phyloP scores from a whole-genome alignment of 2,888 invertebrate genomes.

The Cephus sareptanus region DNA sequence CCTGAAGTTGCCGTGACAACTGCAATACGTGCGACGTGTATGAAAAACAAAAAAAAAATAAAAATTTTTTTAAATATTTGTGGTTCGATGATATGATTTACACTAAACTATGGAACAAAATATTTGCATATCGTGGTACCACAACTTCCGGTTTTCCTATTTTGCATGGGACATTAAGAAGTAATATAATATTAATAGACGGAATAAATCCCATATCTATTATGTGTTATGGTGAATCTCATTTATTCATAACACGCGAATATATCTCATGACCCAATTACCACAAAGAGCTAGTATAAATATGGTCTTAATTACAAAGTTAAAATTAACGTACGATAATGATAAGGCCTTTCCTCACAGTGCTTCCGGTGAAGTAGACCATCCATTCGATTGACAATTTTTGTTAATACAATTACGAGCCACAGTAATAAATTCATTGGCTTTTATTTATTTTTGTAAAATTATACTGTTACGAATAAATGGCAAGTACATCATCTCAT shows the following conservation, averaged over 20 bases:
- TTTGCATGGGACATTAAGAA: background rate
- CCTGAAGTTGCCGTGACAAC: background rate
- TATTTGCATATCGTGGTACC: background rate
- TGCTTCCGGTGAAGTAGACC: background rate
- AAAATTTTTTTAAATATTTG: background rate
- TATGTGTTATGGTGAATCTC: conserved; percentile 30
- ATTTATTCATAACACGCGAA: conserved; percentile 30
- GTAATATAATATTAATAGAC: background rate
- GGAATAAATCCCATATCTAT: background rate
- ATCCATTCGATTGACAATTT: background rate
- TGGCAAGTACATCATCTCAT: background rate
- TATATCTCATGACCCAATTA: conserved; percentile 51
- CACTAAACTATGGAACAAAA: background rate
- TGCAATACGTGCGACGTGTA: too few relatives aligned
- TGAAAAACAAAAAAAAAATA: too few relatives aligned
- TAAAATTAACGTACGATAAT: conserved; percentile 35
- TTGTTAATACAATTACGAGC: background rate
- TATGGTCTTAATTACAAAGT: conserved; percentile 29
- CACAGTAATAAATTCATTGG: background rate
- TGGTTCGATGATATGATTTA: background rate
- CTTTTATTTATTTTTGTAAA: background rate
- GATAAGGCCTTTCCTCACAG: conserved; percentile 22
- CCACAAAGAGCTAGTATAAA: conserved; percentile 33
- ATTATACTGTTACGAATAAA: background rate
- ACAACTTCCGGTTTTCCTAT: background rate